Evolutionary conservation across 2,113 vertebrate genomes (phyloP).

Genomic region (Muntiacus muntjak): DNA sequence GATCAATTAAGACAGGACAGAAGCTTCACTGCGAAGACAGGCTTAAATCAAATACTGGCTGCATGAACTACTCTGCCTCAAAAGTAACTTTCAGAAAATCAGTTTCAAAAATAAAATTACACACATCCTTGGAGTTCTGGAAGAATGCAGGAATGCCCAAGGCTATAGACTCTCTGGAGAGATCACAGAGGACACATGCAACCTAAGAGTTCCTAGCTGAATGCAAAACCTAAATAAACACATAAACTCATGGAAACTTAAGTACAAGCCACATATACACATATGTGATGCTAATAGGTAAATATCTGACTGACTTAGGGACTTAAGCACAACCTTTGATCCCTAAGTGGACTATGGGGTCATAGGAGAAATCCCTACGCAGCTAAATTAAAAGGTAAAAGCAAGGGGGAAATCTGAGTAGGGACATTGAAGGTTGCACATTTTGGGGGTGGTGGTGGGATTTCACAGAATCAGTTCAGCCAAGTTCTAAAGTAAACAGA

Average conservation of each 20-base stretch:
- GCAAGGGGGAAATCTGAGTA: fast-evolving
- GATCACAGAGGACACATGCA: not conserved
- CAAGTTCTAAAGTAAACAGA: not conserved
- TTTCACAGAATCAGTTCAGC: not conserved
- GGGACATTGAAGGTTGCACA: not conserved
- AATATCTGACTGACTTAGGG: not conserved
- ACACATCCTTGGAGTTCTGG: not conserved
- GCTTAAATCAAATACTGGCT: not conserved
- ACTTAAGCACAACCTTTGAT: not conserved
- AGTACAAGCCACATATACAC: too few species aligned
- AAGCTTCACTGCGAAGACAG: not conserved
- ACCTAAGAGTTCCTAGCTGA: not conserved
- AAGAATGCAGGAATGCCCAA: not conserved
- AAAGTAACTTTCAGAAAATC: not conserved
- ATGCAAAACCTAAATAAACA: not conserved
- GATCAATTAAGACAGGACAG: not conserved
- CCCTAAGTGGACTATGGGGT: not conserved
- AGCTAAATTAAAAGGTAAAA: not conserved
- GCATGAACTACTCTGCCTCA: not conserved
- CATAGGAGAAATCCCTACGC: fast-evolving
- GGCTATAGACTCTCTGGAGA: not conserved
- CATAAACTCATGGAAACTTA: not conserved
- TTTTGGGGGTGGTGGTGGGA: not conserved
- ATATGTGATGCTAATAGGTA: not conserved
- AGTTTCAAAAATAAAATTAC: not conserved